Evolutionary conservation across 2,797 vertebrate species (phyloP).

Genomic region (Arvicola amphibius): DNA sequence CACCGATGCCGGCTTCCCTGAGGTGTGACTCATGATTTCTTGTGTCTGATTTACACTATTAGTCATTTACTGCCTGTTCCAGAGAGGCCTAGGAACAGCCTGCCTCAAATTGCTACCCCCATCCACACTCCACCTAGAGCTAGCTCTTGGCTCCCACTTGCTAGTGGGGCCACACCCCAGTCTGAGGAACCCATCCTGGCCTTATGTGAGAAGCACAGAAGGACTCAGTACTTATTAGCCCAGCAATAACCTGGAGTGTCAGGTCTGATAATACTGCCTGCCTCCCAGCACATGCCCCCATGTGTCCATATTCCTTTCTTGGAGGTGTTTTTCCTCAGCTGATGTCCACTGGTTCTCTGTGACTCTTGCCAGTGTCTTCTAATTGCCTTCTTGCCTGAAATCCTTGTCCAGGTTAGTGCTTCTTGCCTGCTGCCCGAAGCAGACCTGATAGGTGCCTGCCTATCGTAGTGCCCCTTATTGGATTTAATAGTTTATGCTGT

Average conservation of each 20-base stretch:
- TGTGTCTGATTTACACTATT: conserved; percentile 52
- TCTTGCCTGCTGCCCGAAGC: background rate
- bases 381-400: background rate
- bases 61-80: conserved; percentile 56
- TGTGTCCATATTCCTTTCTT: background rate
- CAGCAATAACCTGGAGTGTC: background rate
- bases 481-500: background rate
- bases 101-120: background rate
- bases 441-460: background rate
- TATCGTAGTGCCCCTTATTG: background rate
- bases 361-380: background rate
- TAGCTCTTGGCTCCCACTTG: background rate
- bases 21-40: conserved; percentile 72
- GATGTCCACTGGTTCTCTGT: background rate
- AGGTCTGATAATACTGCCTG: background rate
- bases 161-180: background rate
- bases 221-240: background rate
- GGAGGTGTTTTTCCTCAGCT: background rate
- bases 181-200: background rate
- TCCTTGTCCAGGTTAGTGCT: fast-evolving
- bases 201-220: background rate
- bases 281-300: too few relatives aligned
- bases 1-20: background rate
- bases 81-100: background rate
- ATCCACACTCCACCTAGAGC: background rate